These are phyloP conservation scores for Acanthurus lineatus DNA, from an alignment of 2,797 vertebrate species.

Conservation along the genomic window DNA sequence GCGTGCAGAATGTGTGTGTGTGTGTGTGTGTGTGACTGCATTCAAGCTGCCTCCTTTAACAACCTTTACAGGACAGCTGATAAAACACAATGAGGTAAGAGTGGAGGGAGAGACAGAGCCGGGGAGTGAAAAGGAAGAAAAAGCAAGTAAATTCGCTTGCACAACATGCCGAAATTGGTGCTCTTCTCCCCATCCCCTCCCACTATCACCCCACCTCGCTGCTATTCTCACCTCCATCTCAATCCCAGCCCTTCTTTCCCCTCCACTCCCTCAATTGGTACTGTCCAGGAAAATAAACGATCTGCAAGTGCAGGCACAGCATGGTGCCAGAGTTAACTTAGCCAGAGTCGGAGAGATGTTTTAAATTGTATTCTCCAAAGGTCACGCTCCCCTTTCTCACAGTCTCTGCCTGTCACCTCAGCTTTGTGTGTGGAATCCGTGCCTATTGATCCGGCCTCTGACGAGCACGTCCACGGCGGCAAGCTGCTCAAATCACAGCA, in stretches of 20 bases:
- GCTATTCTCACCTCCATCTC: constrained; percentile 68
- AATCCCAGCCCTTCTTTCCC: constrained; percentile 49
- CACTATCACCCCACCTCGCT: constrained; percentile 32
- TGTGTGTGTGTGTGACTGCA: constrained; percentile 36
- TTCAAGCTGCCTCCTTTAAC: constrained; percentile 51
- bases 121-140: constrained; percentile 39
- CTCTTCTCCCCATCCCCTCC: constrained; percentile 65
- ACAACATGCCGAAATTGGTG: constrained; percentile 76
- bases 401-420: constrained; percentile 81
- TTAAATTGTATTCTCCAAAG: constrained; percentile 87
- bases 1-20: constrained; percentile 41
- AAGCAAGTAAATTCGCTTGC: constrained; percentile 64
- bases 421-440: constrained; percentile 82
- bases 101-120: constrained; percentile 20
- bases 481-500: constrained; percentile 76
- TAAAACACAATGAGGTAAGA: constrained; percentile 57
- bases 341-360: constrained; percentile 78
- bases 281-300: constrained; percentile 87
- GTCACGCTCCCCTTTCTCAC: constrained; percentile 85
- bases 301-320: constrained; percentile 78
- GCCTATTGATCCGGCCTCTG: constrained; percentile 83
- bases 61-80: constrained; percentile 61
- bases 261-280: constrained; percentile 76
- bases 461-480: constrained; percentile 74
- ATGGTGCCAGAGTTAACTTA: constrained; percentile 84